phyloP scores from a whole-genome alignment of 2,797 vertebrate genomes.

The Typhlichthys subterraneus region DNA sequence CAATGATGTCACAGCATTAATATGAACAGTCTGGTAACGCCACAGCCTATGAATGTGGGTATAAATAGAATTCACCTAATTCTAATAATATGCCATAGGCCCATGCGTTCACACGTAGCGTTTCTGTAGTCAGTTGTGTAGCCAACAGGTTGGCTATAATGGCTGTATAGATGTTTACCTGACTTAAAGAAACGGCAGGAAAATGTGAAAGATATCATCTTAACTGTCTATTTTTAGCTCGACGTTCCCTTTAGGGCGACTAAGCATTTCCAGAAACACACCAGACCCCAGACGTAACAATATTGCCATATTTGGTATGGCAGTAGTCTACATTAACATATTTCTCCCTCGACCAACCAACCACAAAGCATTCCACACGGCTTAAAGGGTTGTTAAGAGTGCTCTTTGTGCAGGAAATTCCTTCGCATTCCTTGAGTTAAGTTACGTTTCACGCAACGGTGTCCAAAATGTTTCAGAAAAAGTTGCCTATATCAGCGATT shows the following conservation, averaged over 20 bases:
- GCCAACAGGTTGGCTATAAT: no score
- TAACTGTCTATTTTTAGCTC: constrained; percentile 88
- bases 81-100: neutral
- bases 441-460: constrained; percentile 88
- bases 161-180: neutral
- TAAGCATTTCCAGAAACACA: constrained; percentile 95
- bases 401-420: constrained; percentile 94
- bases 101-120: no score
- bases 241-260: constrained; percentile 76
- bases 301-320: constrained; percentile 99
- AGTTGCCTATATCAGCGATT: constrained; percentile 64
- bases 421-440: constrained; percentile 83
- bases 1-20: no score
- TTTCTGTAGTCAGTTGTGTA: no score
- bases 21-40: no score
- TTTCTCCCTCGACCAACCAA: constrained; percentile 92
- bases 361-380: constrained; percentile 98
- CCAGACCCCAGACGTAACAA: constrained; percentile 96
- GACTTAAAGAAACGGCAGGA: constrained; percentile 9
- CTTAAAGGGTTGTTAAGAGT: constrained; percentile 95
- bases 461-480: constrained; percentile 80
- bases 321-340: constrained; percentile 98
- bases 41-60: constrained; percentile 35
- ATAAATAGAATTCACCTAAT: constrained; percentile 5
- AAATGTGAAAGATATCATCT: constrained; percentile 61